These are phyloP conservation scores for Scaptodrosophila latifasciaeformis DNA, from an alignment of 2,888 invertebrate genomes.

Conservation along the genomic window DNA sequence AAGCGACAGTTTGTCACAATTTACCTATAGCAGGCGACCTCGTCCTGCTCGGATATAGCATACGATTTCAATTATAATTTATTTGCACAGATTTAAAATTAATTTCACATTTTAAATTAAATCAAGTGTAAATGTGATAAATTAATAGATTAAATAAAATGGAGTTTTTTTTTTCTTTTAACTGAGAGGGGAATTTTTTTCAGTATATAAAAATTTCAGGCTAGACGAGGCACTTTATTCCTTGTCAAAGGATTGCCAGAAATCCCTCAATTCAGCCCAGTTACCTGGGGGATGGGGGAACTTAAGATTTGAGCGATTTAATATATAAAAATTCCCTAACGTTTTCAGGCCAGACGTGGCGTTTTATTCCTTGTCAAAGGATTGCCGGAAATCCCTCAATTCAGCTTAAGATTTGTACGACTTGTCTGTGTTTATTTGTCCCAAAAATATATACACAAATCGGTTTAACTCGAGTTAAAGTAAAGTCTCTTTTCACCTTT, in stretches of 20 bases:
- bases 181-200: too few relatives aligned
- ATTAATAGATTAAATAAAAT: constrained; percentile 54
- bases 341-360: too few relatives aligned
- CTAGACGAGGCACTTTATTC: too few relatives aligned
- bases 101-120: constrained; percentile 51
- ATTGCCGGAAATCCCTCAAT: not conserved
- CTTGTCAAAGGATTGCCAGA: not conserved
- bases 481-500: constrained; percentile 40
- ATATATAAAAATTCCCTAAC: too few relatives aligned
- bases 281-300: too few relatives aligned
- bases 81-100: constrained; percentile 46
- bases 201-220: too few relatives aligned
- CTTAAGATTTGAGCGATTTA: too few relatives aligned
- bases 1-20: constrained; percentile 28
- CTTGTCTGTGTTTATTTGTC: not conserved
- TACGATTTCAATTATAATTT: constrained; percentile 46
- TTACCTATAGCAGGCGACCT: too few relatives aligned
- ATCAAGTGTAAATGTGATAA: constrained; percentile 60
- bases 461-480: constrained; percentile 37
- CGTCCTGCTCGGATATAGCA: too few relatives aligned
- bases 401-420: too few relatives aligned
- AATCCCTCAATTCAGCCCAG: too few relatives aligned
- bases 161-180: constrained; percentile 6
- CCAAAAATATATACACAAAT: constrained; percentile 29
- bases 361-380: too few relatives aligned